These are phyloP conservation scores for Corythornis cristatus DNA, from an alignment of 2,113 vertebrate species.

Conservation along the genomic window DNA sequence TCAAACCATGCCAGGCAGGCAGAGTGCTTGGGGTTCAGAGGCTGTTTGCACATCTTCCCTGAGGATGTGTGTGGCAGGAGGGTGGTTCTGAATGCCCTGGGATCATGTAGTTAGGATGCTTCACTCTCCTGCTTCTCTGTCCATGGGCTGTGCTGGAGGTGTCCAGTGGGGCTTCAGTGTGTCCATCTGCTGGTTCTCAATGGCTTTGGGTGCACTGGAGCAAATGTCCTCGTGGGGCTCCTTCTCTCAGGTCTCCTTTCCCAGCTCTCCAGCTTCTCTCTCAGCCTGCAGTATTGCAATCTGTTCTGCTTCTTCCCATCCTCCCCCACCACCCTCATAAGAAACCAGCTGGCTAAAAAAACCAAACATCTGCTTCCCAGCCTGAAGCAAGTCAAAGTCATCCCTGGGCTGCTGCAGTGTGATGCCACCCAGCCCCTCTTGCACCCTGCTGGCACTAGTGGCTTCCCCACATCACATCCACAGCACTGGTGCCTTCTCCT, in stretches of 20 bases:
- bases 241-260: neutral
- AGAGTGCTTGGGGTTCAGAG: neutral
- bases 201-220: neutral
- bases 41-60: neutral
- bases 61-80: neutral
- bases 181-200: neutral
- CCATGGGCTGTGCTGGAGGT: fast-evolving
- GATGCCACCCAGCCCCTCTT: neutral
- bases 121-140: neutral
- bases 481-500: neutral
- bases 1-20: neutral
- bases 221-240: neutral
- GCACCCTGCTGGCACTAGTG: neutral
- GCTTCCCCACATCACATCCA: neutral
- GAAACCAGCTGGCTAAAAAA: neutral
- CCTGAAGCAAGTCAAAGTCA: neutral
- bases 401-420: neutral
- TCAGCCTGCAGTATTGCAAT: neutral
- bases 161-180: neutral
- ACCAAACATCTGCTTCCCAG: neutral
- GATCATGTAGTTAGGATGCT: neutral
- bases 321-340: neutral
- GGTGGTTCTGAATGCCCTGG: neutral
- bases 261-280: neutral
- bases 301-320: neutral